A percentile compares a stretch with the other conserved stretches of the same genome.
Evolutionary conservation across 2,888 invertebrate species (phyloP).

Genomic region (Acleris laterana): DNA sequence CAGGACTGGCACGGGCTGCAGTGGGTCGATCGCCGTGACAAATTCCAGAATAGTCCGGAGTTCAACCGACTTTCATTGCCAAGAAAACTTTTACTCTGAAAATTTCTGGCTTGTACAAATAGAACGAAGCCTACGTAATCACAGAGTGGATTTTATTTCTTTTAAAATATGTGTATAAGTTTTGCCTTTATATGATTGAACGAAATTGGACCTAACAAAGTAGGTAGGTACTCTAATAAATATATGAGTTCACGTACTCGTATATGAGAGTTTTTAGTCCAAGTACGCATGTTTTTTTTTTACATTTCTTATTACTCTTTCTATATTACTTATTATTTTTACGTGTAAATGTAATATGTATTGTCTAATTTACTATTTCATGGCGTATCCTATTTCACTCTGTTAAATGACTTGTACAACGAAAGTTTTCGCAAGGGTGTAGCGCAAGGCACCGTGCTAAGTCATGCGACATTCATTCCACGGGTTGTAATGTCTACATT

Average conservation of each 20-base stretch:
- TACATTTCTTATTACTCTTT: no score
- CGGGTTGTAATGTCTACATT: constrained; percentile 14
- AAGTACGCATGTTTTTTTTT: no score
- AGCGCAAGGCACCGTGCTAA: constrained; percentile 4
- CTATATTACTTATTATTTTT: no score
- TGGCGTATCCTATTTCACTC: no score
- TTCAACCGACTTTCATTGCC: constrained; percentile 45
- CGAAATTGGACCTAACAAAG: no score
- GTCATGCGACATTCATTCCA: constrained; percentile 13
- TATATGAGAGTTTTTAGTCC: no score
- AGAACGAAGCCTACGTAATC: constrained; percentile 11
- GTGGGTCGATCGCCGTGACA: constrained; percentile 52
- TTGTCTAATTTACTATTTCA: no score
- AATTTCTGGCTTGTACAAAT: constrained; percentile 27
- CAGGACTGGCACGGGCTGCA: constrained; percentile 17
- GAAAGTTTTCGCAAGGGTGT: background rate
- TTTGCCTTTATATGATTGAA: constrained; percentile 1
- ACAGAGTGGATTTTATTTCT: constrained; percentile 6
- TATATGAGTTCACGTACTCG: no score
- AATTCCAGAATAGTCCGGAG: constrained; percentile 57
- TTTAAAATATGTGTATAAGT: constrained; percentile 12
- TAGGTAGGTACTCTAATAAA: no score
- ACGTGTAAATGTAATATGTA: no score
- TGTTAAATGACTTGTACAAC: no score
- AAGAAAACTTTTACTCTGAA: constrained; percentile 36